These are phyloP conservation scores for Perithous albicinctus DNA, from an alignment of 2,888 invertebrate genomes.

Conservation along the genomic window DNA sequence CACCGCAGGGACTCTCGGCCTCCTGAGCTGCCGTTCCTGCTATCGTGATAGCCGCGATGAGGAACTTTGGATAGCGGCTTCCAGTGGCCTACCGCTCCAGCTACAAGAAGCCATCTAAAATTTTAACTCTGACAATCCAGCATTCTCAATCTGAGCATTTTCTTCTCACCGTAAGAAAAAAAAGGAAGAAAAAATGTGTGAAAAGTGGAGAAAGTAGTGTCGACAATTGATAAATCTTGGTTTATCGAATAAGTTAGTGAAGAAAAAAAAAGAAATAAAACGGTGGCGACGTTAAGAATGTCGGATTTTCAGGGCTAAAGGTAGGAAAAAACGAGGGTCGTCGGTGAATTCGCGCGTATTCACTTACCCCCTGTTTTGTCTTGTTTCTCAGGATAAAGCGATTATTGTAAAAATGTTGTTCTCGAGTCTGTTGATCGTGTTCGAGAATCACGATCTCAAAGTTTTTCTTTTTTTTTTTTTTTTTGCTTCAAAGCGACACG, in stretches of 20 bases:
- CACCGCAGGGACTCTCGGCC: slow-evolving; percentile 56
- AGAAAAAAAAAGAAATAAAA: background rate
- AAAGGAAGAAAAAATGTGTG: too few relatives aligned
- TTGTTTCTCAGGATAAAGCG: background rate
- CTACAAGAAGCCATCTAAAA: background rate
- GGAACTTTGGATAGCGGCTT: background rate
- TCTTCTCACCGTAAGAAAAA: too few relatives aligned
- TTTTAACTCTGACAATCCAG: too few relatives aligned
- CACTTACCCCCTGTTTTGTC: slow-evolving; percentile 5
- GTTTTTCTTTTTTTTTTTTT: too few relatives aligned
- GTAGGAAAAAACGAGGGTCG: background rate
- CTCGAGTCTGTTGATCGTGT: background rate
- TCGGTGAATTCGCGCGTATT: slow-evolving; percentile 5
- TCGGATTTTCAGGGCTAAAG: too few relatives aligned
- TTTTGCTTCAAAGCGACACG: background rate
- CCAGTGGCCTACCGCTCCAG: background rate
- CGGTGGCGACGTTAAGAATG: too few relatives aligned
- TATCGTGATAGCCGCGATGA: slow-evolving; percentile 22
- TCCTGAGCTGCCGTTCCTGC: slow-evolving; percentile 64
- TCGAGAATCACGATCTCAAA: too few relatives aligned
- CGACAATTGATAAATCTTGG: too few relatives aligned
- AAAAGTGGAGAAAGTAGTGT: too few relatives aligned
- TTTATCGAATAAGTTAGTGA: background rate
- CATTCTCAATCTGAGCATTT: too few relatives aligned
- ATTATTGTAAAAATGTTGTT: background rate